Evolutionary conservation across 2,113 vertebrate species (phyloP).

Genomic region (Azemiops feae): DNA sequence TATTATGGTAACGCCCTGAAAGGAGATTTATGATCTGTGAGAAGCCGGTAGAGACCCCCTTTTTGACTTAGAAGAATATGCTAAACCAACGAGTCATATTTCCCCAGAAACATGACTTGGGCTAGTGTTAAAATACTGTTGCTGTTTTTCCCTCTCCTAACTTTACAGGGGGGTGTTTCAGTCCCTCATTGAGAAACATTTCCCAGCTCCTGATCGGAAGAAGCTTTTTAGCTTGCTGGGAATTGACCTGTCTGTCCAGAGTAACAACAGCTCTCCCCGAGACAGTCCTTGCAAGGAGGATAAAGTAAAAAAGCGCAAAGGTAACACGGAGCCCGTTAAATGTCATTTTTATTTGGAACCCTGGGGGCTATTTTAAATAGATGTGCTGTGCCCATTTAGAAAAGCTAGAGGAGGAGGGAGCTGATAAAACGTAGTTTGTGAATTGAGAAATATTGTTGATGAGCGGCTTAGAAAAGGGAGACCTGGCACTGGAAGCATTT

Average conservation of each 20-base stretch:
- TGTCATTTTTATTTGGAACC: background rate
- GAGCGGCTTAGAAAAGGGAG: background rate
- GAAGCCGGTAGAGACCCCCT: background rate
- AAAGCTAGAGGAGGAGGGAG: too few species aligned
- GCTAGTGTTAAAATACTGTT: background rate
- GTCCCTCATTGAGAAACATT: conserved; percentile 96
- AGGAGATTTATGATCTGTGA: background rate
- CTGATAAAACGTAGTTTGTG: background rate
- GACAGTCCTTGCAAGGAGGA: conserved; percentile 81
- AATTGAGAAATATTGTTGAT: background rate
- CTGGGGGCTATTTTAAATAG: fast-evolving
- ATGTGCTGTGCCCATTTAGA: background rate
- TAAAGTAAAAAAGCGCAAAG: conserved; percentile 93
- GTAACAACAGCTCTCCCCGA: conserved; percentile 83
- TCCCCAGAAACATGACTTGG: background rate
- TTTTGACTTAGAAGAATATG: background rate
- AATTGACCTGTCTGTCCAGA: conserved; percentile 87
- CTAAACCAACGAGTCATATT: background rate
- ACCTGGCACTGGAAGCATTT: background rate
- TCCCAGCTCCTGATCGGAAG: conserved; percentile 95
- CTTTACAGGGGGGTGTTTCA: conserved; percentile 89
- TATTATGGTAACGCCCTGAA: background rate
- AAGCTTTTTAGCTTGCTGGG: conserved; percentile 96
- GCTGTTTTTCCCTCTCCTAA: conserved; percentile 4
- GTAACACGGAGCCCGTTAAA: conserved; percentile 55